Evolutionary conservation across 2,113 vertebrate genomes (phyloP), one percentile per base, ranked within the genome.

Genomic region (Aspiorhynchus laticeps): DNA sequence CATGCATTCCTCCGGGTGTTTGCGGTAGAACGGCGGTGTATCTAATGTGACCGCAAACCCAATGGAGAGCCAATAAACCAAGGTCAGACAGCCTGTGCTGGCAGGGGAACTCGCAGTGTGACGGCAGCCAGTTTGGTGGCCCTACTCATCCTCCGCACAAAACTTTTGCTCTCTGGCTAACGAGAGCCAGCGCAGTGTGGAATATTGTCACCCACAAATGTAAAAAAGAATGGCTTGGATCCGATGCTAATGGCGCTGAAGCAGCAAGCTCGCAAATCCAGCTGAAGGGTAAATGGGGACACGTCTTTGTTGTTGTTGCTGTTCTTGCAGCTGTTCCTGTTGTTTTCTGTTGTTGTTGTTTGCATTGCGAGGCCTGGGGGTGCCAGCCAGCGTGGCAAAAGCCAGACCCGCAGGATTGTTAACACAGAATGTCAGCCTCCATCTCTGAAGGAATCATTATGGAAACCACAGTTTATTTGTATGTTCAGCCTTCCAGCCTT

Each of bases 21-120:
- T 93, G 94, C 88, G 93, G 93, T 82, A 79, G 83, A 41, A 89
- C 9, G 5, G 88, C 88, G 88, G 90, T 89, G 88, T 90, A 91
- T 91, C 91, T 88, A 90, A 87, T 74, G 90, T 73, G 89, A 92
- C 92, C 93, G 93, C 75, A 90, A 86, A 89, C 93, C 88, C 92
- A 91, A 91, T 92, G 91, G 89, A 92, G 92, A 93, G 89, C 92
- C 93, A 91, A 92, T 93, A 93, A 94, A 94, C 90, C 89, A 88
- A 90, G 91, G 93, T 92, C 92, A 89, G 88, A 82, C 78, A 87
- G 89, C 88, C 87, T 88, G 91, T 56, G 76, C 90, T 92, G 92
- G 91, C 93, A 94, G 93, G 93, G 92, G 93, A 90, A 56, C 87
- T 91, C 91, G 92, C 93, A 93, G 89, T 91, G 87, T 76, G 67